A percentile compares a stretch with the other conserved stretches of the same genome.
Conservation (phyloP, 2,888 invertebrate genomes). For the Apodemia duryi region DNA sequence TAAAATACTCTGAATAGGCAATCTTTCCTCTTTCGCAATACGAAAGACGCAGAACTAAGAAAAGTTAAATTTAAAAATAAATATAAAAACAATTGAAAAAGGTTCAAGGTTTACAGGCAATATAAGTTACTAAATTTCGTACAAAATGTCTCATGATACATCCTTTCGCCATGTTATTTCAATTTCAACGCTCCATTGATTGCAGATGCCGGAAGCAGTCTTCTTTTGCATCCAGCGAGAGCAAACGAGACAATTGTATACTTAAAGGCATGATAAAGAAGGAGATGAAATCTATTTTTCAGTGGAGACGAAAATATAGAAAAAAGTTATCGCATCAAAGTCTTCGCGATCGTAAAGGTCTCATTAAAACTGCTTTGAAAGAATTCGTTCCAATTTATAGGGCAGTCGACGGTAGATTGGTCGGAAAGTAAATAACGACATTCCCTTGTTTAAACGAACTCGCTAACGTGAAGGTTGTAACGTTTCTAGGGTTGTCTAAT, state of each 20-base stretch:
- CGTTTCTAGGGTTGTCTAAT: conserved; percentile 6
- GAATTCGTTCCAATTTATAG: conserved; percentile 72
- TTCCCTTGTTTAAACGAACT: conserved; percentile 55
- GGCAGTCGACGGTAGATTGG: conserved; percentile 60
- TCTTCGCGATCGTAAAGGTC: conserved; percentile 65
- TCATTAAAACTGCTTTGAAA: conserved; percentile 75
- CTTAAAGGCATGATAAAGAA: conserved; percentile 37
- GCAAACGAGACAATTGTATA: conserved; percentile 45
- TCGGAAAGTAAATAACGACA: conserved; percentile 64
- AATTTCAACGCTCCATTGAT: conserved; percentile 78
- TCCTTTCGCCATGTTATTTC: conserved; percentile 74
- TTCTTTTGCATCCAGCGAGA: conserved; percentile 59
- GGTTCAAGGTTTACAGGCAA: conserved; percentile 19
- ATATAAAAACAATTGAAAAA: neutral
- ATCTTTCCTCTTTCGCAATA: neutral
- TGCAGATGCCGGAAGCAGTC: conserved; percentile 69
- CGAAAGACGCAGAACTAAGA: too few species aligned
- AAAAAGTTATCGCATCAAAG: conserved; percentile 76
- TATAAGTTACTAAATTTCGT: conserved; percentile 30
- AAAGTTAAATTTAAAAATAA: too few species aligned
- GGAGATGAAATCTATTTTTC: conserved; percentile 55
- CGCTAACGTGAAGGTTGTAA: conserved; percentile 25
- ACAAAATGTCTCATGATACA: conserved; percentile 44
- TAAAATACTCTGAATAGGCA: neutral
- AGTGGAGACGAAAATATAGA: conserved; percentile 68